Evolutionary conservation across 2,888 invertebrate species (phyloP), one percentile per base, ranked within the genome.

Genomic region (Leptopilina myrica): DNA sequence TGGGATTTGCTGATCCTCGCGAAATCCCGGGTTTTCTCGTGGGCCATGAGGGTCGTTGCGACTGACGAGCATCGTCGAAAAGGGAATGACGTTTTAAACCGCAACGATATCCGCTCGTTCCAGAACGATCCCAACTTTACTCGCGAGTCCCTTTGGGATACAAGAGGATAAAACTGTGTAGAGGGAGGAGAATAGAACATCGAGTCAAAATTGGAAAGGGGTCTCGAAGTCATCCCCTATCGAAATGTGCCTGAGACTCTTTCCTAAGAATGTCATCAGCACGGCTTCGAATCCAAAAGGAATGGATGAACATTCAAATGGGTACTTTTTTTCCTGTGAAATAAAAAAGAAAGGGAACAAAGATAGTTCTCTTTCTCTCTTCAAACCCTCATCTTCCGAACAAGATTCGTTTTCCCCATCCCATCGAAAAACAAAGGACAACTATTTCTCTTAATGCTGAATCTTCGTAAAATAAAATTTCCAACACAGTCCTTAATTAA

Each of bases 1-100:
- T 83, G 80, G 85, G 85, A 86, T 90, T 90, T 89, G 91, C 91
- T 91, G 91, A 91, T 91, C 90, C 88, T 83, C 86, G 89, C 88
- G 85, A 90, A 91, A 91, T 89, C 90, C 88, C 84, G 86, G 85
- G 80, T 80, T 62, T 59, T 80, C 84, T 79, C 83, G 82, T 77
- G 80, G 77, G 65, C 77, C 49, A 49, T 81, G 80, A 86, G 87
- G 87, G 86, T 85, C 84, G 84, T 86, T 83, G 83, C 80, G 82
- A 84, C 85, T 85, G 83, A 84, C 86, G 86, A 84, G 86, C 83
- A 85, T 84, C 84, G 83, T 80, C 85, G 85, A 82, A 84, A 46
- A 85, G 84, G 82, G 85, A 87, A 87, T 87, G 86, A 86, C 87
- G 88, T 89, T 91, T 91, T 91, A 91, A 91, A 91, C 90, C 91